Evolutionary conservation across 1,140 invertebrate species (phyloP).

Genomic region (Pectinophora gossypiella): DNA sequence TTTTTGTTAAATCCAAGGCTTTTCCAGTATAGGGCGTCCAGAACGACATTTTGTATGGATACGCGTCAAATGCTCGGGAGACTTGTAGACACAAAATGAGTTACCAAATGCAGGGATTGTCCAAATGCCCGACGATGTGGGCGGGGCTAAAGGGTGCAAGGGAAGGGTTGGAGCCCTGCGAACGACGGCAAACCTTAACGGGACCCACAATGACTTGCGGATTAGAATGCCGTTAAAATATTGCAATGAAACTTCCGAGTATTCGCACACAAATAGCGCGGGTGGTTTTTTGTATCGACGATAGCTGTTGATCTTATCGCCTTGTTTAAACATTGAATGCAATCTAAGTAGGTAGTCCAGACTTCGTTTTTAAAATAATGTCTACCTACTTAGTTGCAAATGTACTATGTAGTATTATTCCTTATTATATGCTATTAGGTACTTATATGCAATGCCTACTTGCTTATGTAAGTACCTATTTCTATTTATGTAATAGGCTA

Average conservation of each 20-base stretch:
- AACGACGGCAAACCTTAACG: not conserved
- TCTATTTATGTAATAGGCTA: no score
- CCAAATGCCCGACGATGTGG: not conserved
- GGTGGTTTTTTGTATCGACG: not conserved
- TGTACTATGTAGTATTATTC: no score
- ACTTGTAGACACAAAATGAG: not conserved
- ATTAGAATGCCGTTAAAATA: not conserved
- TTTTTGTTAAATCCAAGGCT: not conserved
- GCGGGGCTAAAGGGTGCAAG: not conserved
- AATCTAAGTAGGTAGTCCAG: no score
- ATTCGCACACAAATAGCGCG: not conserved
- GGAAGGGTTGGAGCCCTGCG: not conserved
- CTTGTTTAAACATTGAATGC: not conserved
- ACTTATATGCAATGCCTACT: no score
- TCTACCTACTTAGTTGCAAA: no score
- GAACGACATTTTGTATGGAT: not conserved
- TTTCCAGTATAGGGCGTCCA: conserved; percentile 1
- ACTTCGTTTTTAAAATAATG: no score
- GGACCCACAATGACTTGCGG: not conserved
- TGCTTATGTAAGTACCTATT: no score
- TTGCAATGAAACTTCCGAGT: not conserved
- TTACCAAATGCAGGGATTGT: not conserved
- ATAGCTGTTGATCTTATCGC: no score
- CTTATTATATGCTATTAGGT: no score
- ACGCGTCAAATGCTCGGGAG: not conserved